Base-by-base conservation (phyloP, 2,888 invertebrate species). In the Brachylomia viminalis region DNA sequence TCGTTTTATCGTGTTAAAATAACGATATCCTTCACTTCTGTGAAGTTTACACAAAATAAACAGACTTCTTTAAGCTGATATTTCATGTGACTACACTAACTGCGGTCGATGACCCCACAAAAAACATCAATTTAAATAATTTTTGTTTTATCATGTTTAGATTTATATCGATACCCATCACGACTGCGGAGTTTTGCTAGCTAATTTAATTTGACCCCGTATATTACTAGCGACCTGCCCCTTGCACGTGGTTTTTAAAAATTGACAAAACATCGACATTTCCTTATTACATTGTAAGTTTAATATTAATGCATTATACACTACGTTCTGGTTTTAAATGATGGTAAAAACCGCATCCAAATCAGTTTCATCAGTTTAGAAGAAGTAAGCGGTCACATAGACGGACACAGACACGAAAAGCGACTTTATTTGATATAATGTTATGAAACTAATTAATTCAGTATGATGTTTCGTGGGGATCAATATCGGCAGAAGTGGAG, bases 371-470 rank as follows among this genome's bases (percentile, higher is more conserved):
- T 42, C 61, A 33, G 20, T 33, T 59, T 11, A 0, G 52, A 52
- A n/a, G 47, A 52, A 13, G 11, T n/a, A 54, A n/a, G n/a, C 13
- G n/a, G n/a, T n/a, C 54, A n/a, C 13, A 2, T 54, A 54, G 0
- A 23, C 7, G 3, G 11, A 11, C 23, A n/a, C n/a, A 13, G 2
- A 54, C 13, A 13, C 6, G 27, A 30, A 58, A 15, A 20, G 30
- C 30, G 0, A 23, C 7, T 38, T 61, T 38, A 23, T 61, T 61
- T 13, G 11, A 45, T 42, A 11, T 11, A 11, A 42, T 27, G 8
- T 42, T 5, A 38, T 13, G 20, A 74, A 49, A 13, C 8, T 49
- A 30, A 74, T 74, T 27, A 23, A 58, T 73, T 73, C 8, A 17
- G 11, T 23, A 56, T 27, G 38, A 66, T 56, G 11, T 27, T 47